Base-by-base conservation (phyloP, 1,140 invertebrate species). In the Tetramorium alpestre region DNA sequence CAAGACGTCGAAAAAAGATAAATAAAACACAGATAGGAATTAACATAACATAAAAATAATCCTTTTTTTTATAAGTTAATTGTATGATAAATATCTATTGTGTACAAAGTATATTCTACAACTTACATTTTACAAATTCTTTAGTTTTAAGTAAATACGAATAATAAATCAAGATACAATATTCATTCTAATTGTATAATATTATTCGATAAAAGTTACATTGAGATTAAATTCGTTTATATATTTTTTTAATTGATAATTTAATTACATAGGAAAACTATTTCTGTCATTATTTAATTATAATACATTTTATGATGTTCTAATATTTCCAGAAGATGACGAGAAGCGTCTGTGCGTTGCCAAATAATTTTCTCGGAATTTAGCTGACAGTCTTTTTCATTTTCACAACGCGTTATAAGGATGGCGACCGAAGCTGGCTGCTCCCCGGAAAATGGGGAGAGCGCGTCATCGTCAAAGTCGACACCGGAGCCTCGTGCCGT, bases 1-100 rank as follows among this genome's bases (percentile, higher is more conserved):
- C 28, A 89, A 89, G 33, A 28, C 33, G 10, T 28, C 10, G 4
- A 88, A 89, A 47, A 89, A 28, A 0, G 3, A 67, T 1, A 62
- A 77, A 70, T 81, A 41, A 88, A 44, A 58, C 3, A 60, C 5
- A 60, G 18, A 54, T 49, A 75, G 67, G 33, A 78, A 33, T 65
- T 33, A n/a, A 73, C 2, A 1, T 73, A n/a, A n/a, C 6, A n/a
- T 25, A 10, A 22, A 64, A 22, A 33, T 25, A 58, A 16, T 41
- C n/a, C 8, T 25, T 22, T 62, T 62, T 44, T 77, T 47, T 77
- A 44, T 18, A 28, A 77, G 8, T 22, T 58, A 28, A 16, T 5
- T 38, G 28, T 60, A 25, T 13, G 4, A 38, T 64, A 64, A 13
- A 16, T n/a, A 60, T 6, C 6, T 41, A 6, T 60, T 62, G 18